phyloP scores from a whole-genome alignment of 2,888 invertebrate species.

The Dinocampus coccinellae region DNA sequence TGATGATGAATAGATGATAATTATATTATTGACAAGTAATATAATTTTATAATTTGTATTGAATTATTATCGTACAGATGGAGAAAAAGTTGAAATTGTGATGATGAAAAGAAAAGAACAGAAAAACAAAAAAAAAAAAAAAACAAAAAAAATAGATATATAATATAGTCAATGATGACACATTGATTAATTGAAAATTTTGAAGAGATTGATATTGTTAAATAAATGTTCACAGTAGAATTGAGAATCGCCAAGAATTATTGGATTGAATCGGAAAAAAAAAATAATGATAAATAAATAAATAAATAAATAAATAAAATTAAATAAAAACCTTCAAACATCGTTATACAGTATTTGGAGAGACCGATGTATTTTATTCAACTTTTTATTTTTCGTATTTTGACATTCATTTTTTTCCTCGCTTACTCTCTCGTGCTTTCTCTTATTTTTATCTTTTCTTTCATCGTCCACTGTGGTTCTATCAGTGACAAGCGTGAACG shows the following conservation, averaged over 20 bases:
- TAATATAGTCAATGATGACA: too few species aligned
- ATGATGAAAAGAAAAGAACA: background rate
- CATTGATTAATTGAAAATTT: slow-evolving; percentile 6
- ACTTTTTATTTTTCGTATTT: background rate
- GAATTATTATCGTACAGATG: background rate
- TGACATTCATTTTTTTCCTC: background rate
- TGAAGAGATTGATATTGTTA: background rate
- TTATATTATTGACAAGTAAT: background rate
- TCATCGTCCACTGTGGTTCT: background rate
- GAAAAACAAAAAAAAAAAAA: background rate
- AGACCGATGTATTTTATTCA: background rate
- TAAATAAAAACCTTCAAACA: background rate
- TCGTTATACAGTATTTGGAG: background rate
- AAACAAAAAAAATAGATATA: too few species aligned
- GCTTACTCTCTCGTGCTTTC: background rate
- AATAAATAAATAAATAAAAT: background rate
- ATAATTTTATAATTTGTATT: background rate
- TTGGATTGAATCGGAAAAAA: too few species aligned
- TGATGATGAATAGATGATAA: background rate
- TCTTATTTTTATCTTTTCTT: background rate
- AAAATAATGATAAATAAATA: too few species aligned
- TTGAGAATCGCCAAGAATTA: too few species aligned
- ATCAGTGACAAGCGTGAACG: background rate
- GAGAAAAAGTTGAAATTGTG: background rate
- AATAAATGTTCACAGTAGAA: background rate